Conservation (phyloP, 2,888 invertebrate species). For the Ectemnius lituratus region DNA sequence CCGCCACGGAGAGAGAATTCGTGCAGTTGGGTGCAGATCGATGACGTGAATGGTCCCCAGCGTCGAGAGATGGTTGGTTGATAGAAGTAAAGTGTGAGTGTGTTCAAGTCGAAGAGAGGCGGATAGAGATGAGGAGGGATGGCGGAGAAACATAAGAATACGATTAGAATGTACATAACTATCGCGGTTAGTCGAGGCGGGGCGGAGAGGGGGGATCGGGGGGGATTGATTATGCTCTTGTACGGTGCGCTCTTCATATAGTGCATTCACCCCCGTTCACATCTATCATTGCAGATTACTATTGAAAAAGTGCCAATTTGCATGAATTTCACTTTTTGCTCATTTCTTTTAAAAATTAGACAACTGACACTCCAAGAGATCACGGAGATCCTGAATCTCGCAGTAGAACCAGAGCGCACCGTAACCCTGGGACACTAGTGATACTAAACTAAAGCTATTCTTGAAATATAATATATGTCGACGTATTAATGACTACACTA, state of each 20-base stretch:
- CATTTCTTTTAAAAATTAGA: no score
- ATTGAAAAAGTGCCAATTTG: no score
- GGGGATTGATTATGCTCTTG: conserved; percentile 51
- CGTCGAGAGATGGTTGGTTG: conserved; percentile 70
- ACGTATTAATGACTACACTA: no score
- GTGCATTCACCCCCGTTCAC: not conserved
- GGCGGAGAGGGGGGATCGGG: conserved; percentile 30
- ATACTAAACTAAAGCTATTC: conserved; percentile 54
- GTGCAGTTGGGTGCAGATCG: conserved; percentile 69
- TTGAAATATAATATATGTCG: conserved; percentile 19
- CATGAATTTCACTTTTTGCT: no score
- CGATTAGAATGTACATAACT: conserved; percentile 71
- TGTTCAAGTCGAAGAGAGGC: conserved; percentile 70
- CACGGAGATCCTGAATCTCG: no score
- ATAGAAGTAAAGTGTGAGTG: conserved; percentile 69
- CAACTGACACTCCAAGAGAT: no score
- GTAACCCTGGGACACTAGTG: conserved; percentile 57
- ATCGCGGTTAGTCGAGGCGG: conserved; percentile 48
- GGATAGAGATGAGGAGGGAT: conserved; percentile 72
- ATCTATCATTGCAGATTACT: not conserved
- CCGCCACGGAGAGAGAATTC: conserved; percentile 58
- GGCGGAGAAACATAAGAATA: conserved; percentile 71
- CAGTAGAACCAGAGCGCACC: conserved; percentile 59
- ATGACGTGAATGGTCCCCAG: conserved; percentile 71
- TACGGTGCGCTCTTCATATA: conserved; percentile 58